These are phyloP conservation scores for Popillia japonica DNA, from an alignment of 1,140 invertebrate genomes.

Conservation along the genomic window DNA sequence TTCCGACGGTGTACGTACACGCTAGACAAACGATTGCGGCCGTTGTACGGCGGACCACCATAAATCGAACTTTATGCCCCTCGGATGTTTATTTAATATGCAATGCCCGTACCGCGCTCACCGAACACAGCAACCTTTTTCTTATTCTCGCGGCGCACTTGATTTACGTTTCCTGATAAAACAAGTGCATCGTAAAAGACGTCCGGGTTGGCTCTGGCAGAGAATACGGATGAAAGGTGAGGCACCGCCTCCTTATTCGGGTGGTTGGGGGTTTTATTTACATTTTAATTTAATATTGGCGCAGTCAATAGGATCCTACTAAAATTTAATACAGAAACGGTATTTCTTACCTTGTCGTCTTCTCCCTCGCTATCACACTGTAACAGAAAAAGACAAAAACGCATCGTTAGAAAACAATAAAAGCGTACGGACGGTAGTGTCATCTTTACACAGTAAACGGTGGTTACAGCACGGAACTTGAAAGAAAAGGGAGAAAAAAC, in stretches of 20 bases:
- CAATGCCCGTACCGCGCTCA: background rate
- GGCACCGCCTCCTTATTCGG: background rate
- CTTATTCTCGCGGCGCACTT: slow-evolving; percentile 21
- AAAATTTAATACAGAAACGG: too few relatives aligned
- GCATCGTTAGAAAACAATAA: slow-evolving; percentile 37
- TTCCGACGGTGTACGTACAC: background rate
- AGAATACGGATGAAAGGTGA: too few relatives aligned
- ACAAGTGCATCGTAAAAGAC: slow-evolving; percentile 31
- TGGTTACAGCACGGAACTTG: background rate
- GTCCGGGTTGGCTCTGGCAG: background rate
- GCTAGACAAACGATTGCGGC: background rate
- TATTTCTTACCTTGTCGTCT: slow-evolving; percentile 81
- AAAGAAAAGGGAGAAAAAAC: background rate
- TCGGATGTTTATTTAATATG: slow-evolving; percentile 29
- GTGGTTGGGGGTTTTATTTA: background rate
- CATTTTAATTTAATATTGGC: too few relatives aligned
- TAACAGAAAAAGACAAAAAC: slow-evolving; percentile 63
- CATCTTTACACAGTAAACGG: background rate
- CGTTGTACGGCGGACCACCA: background rate
- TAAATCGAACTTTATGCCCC: slow-evolving; percentile 8
- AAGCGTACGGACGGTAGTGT: background rate
- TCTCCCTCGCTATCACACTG: slow-evolving; percentile 91
- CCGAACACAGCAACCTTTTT: background rate
- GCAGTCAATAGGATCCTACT: too few relatives aligned
- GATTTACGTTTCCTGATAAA: slow-evolving; percentile 32